Percentiles rank a stretch among this genome's conserved stretches.
phyloP scores from a whole-genome alignment of 1,140 invertebrate species.

The Phymastichus coffea region DNA sequence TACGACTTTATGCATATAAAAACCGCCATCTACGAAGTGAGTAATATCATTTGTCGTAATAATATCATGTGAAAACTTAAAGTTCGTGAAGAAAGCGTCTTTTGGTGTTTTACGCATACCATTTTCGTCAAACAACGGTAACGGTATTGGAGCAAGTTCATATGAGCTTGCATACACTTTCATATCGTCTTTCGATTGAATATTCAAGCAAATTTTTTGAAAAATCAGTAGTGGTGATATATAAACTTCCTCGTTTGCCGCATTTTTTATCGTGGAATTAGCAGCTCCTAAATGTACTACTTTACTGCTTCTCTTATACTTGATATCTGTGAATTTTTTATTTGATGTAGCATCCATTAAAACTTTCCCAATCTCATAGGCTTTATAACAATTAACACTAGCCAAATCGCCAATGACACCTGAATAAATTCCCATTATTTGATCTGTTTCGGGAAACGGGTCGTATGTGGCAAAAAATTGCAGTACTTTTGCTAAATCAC shows the following conservation, averaged over 20 bases:
- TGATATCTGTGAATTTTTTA: no score
- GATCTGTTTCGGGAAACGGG: no score
- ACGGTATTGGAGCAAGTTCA: slow-evolving; percentile 33
- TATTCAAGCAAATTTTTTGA: slow-evolving; percentile 28
- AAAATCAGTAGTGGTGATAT: slow-evolving; percentile 36
- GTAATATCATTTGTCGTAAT: neutral
- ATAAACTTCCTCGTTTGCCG: slow-evolving; percentile 17
- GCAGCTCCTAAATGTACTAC: slow-evolving; percentile 9
- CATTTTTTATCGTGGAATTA: slow-evolving; percentile 15
- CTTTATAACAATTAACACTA: slow-evolving; percentile 33
- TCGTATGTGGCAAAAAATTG: slow-evolving; percentile 32
- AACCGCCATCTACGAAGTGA: slow-evolving; percentile 29
- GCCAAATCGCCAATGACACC: slow-evolving; percentile 30
- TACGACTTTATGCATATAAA: slow-evolving; percentile 27
- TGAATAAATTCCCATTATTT: no score
- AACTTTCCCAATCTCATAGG: no score
- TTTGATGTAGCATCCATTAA: no score
- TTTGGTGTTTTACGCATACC: slow-evolving; percentile 28
- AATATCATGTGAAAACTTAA: no score
- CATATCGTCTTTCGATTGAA: slow-evolving; percentile 29
- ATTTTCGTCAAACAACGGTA: slow-evolving; percentile 31
- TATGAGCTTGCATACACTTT: slow-evolving; percentile 27
- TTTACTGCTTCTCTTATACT: slow-evolving; percentile 19
- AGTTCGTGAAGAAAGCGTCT: no score
- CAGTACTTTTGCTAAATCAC: slow-evolving; percentile 30